Evolutionary conservation across 2,797 vertebrate species (phyloP), one percentile per base, ranked within the genome.

Genomic region (Tragopan temminckii): DNA sequence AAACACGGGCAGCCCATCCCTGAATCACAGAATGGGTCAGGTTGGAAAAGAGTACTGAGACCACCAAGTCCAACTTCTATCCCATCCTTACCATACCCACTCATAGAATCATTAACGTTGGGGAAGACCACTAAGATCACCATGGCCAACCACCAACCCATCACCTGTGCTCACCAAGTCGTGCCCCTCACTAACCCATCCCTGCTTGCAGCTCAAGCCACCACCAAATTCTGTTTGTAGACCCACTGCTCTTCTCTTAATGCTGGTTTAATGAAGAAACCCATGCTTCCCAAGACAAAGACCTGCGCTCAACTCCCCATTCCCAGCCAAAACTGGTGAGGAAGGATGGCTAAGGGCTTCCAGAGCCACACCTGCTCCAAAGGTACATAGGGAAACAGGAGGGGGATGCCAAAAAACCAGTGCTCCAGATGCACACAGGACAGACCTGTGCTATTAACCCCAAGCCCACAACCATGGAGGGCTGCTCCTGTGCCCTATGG

Each of bases 241-340:
- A 74, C 57, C 14, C 36, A 24, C 27, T 13, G 3, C 13, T 72
- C 8, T 71, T 59, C 48, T 3, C 0, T 66, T 50, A 59, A 9
- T 8, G 1, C 16, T 1, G 38, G 8, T 31, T 27, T 18, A 21
- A 63, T 11, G 48, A 50, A 81, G 59, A 78, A 21, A 9, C 3
- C n/a, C 2, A 0, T 0, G 16, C 27, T 78, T 35, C 74, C 43
- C 1, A 1, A 27, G 3, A 7, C 52, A 3, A 8, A 0, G 13
- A 77, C 17, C 61, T 17, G 58, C 43, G 33, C 23, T 0, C 6
- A 24, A 31, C 3, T 57, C 84, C 52, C 45, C 8, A 4, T n/a
- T 29, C 29, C 82, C 85, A 77, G n/a, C 31, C 85, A 35, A 23
- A 88, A 35, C 4, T 1, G 3, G 31, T 2, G 4, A 36, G 48